These are phyloP conservation scores for Tuta absoluta DNA, from an alignment of 2,888 invertebrate genomes.

Conservation along the genomic window DNA sequence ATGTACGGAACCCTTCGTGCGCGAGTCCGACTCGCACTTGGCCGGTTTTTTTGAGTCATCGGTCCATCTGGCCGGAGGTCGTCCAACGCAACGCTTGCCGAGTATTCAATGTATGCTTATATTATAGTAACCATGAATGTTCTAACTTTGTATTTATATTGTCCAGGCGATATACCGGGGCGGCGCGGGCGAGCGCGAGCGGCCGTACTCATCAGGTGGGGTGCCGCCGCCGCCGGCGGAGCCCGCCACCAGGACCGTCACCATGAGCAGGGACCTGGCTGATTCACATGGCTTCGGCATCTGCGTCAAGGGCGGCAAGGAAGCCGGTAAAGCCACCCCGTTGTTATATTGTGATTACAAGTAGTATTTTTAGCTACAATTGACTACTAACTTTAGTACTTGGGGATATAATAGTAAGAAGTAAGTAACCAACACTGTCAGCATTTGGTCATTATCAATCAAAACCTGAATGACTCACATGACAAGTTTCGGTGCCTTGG, in stretches of 20 bases:
- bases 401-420: no score
- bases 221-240: slow-evolving; percentile 85
- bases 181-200: slow-evolving; percentile 71
- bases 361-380: slow-evolving; percentile 47
- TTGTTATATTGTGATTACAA: background rate
- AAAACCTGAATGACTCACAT: background rate
- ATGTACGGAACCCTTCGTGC: no score
- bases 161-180: slow-evolving; percentile 80
- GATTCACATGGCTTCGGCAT: slow-evolving; percentile 93
- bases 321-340: slow-evolving; percentile 84
- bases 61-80: no score
- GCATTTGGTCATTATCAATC: background rate
- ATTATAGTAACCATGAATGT: background rate
- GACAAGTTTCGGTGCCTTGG: no score
- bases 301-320: slow-evolving; percentile 95
- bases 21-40: no score
- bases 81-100: no score
- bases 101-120: background rate
- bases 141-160: background rate
- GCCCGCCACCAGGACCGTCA: slow-evolving; percentile 90
- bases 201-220: slow-evolving; percentile 80
- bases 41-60: no score
- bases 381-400: background rate
- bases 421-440: background rate
- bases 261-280: slow-evolving; percentile 91